Percentiles rank a stretch among this genome's conserved stretches.
phyloP scores from a whole-genome alignment of 2,888 invertebrate genomes.

The Lysandra bellargus region DNA sequence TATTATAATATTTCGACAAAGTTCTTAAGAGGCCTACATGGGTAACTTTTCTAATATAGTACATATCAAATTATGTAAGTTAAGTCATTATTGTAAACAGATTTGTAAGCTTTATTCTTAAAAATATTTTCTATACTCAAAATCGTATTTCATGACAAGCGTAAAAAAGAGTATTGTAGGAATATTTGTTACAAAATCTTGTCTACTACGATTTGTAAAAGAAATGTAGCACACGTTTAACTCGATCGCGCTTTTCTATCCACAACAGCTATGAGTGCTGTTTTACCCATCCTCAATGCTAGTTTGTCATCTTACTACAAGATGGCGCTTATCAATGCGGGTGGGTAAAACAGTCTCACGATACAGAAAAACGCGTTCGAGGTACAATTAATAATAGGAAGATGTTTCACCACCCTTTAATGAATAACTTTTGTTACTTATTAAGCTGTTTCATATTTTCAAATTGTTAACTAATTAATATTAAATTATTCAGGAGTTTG shows the following conservation, averaged over 20 bases:
- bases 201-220: slow-evolving; percentile 2
- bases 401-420: neutral
- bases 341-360: slow-evolving; percentile 1
- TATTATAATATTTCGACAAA: slow-evolving; percentile 11
- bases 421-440: slow-evolving; percentile 7
- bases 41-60: slow-evolving; percentile 19
- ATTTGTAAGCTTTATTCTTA: slow-evolving; percentile 22
- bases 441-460: slow-evolving; percentile 23
- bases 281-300: neutral
- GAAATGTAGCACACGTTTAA: slow-evolving; percentile 22
- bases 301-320: neutral
- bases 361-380: neutral
- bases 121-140: slow-evolving; percentile 29
- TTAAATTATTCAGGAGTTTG: neutral
- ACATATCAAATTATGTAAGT: slow-evolving; percentile 28
- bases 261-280: neutral
- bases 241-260: slow-evolving; percentile 1
- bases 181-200: slow-evolving; percentile 11
- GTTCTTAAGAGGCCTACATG: slow-evolving; percentile 21
- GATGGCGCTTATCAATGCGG: slow-evolving; percentile 2
- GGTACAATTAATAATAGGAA: neutral
- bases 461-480: slow-evolving; percentile 29
- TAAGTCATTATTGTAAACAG: slow-evolving; percentile 14
- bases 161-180: neutral
- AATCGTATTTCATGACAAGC: slow-evolving; percentile 9